Percentiles rank a stretch among this genome's conserved stretches.
Conservation (phyloP, 2,797 vertebrate species). For the Rousettus madagascariensis region DNA sequence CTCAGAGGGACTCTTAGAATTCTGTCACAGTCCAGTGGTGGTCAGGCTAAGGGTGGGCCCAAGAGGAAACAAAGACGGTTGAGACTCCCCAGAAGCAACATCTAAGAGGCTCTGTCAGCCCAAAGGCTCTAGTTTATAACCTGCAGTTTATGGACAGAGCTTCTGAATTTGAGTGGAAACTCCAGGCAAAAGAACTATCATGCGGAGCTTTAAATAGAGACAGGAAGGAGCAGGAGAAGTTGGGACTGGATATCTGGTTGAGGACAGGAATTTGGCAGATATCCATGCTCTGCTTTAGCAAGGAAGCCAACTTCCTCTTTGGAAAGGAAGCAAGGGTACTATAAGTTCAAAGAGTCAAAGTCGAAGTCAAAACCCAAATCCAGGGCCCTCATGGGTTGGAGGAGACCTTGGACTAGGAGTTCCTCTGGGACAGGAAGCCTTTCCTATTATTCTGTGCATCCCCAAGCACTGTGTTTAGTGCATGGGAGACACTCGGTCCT, state of each 20-base stretch:
- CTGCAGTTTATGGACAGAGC: neutral
- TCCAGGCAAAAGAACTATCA: neutral
- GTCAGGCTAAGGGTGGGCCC: neutral
- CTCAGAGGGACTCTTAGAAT: neutral
- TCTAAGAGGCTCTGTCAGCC: neutral
- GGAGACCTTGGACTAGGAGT: neutral
- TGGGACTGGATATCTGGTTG: neutral
- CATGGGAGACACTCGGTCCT: neutral
- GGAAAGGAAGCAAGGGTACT: conserved; percentile 29
- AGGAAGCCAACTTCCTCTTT: conserved; percentile 38
- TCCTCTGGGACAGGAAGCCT: neutral
- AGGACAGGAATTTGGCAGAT: conserved; percentile 26
- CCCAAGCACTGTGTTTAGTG: neutral
- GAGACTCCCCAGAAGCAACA: neutral
- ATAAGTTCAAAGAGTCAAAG: neutral
- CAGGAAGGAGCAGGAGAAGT: neutral
- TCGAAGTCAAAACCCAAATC: neutral
- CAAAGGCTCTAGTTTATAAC: neutral
- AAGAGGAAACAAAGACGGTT: neutral
- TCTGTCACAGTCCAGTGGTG: neutral
- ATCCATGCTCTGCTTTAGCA: neutral
- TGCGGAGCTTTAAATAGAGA: neutral
- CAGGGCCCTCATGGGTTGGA: neutral
- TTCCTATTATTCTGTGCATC: neutral
- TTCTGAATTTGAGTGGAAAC: neutral